Conservation (phyloP, 2,888 invertebrate genomes). For the Lasioglossum figueresi region DNA sequence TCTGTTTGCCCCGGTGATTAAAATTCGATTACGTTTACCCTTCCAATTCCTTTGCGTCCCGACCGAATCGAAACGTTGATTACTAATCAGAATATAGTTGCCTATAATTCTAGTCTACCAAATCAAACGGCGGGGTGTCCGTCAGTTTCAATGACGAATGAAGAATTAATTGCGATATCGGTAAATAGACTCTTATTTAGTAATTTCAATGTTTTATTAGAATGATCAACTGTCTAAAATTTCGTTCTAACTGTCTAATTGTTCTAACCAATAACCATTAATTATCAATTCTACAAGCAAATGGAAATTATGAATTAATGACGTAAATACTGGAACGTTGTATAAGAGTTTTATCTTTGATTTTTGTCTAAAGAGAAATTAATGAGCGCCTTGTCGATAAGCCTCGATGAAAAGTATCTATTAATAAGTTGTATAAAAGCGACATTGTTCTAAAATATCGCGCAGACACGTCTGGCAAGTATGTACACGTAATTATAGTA, state of each 20-base stretch:
- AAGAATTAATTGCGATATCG: not conserved
- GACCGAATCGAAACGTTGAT: not conserved
- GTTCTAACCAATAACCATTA: not conserved
- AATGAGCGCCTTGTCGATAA: not conserved
- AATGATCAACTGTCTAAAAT: not conserved
- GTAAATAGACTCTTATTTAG: not conserved
- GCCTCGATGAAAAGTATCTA: not conserved
- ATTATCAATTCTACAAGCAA: not conserved
- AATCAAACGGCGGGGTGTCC: not conserved
- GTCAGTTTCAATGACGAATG: not conserved
- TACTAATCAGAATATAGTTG: not conserved
- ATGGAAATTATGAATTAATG: not conserved
- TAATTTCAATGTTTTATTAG: not conserved
- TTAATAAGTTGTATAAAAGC: not conserved
- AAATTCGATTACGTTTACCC: slow-evolving; percentile 19
- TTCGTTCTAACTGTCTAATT: not conserved
- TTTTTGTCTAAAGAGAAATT: not conserved
- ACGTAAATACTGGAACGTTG: not conserved
- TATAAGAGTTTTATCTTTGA: not conserved
- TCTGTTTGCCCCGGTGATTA: slow-evolving; percentile 17
- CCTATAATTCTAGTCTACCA: not conserved
- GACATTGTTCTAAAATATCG: not conserved
- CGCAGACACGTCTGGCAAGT: not conserved
- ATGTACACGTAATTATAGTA: not conserved
- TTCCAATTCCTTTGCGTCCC: not conserved